Evolutionary conservation across 2,797 vertebrate genomes (phyloP).

Genomic region (Alectoris magna): DNA sequence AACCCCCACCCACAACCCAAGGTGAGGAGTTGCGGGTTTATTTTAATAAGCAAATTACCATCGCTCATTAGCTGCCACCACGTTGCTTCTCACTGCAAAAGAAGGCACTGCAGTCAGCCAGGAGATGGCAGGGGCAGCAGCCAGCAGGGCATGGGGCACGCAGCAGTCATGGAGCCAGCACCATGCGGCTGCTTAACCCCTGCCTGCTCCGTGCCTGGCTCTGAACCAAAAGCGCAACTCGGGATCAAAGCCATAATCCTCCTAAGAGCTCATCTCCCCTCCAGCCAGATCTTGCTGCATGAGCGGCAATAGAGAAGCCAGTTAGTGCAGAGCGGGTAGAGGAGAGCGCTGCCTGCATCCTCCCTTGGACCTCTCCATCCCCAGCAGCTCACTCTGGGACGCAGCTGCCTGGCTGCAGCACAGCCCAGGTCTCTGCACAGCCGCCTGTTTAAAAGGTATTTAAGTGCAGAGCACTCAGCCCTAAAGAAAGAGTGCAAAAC

Average conservation of each 20-base stretch:
- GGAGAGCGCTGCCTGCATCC: background rate
- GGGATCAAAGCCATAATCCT: constrained; percentile 55
- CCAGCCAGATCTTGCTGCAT: constrained; percentile 1
- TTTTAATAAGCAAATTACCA: constrained; percentile 55
- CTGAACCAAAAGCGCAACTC: background rate
- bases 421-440: background rate
- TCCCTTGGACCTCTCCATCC: background rate
- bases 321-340: background rate
- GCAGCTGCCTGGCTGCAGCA: background rate
- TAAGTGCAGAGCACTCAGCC: rapidly evolving
- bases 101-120: background rate
- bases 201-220: background rate
- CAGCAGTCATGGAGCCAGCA: background rate
- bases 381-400: background rate
- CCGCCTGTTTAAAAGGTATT: background rate
- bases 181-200: constrained; percentile 7
- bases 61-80: constrained; percentile 4
- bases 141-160: background rate
- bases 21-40: constrained; percentile 27
- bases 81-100: background rate
- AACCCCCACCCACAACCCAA: background rate
- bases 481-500: rapidly evolving
- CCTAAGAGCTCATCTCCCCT: constrained; percentile 55
- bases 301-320: background rate
- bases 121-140: background rate